These are phyloP conservation scores for Lacerta agilis DNA, from an alignment of 2,797 vertebrate species.

Conservation along the genomic window DNA sequence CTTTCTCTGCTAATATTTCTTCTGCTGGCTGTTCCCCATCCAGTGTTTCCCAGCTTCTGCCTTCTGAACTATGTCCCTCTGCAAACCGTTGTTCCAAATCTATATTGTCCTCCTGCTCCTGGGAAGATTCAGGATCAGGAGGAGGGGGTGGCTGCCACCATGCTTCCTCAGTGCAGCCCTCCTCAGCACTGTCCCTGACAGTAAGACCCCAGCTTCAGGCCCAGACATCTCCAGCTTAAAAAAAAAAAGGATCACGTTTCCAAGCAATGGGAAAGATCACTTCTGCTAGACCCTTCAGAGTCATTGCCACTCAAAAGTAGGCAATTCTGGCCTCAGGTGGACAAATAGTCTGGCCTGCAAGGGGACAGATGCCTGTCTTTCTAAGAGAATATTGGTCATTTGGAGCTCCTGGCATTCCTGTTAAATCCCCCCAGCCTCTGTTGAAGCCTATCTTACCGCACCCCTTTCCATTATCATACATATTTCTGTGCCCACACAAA, in stretches of 20 bases:
- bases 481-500: neutral
- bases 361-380: neutral
- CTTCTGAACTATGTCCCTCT: too few relatives aligned
- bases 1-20: neutral
- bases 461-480: neutral
- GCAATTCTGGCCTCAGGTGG: neutral
- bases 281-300: neutral
- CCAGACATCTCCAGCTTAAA: neutral
- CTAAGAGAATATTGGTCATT: neutral
- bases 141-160: too few relatives aligned
- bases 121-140: too few relatives aligned
- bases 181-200: too few relatives aligned
- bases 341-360: neutral
- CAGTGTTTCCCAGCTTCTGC: too few relatives aligned
- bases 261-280: neutral
- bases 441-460: neutral
- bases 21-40: neutral
- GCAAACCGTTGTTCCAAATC: too few relatives aligned
- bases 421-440: neutral
- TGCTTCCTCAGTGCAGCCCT: too few relatives aligned
- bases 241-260: neutral
- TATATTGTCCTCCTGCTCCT: too few relatives aligned
- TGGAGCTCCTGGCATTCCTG: neutral
- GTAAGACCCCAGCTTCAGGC: neutral
- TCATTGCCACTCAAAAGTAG: neutral